These are phyloP conservation scores for Leptinotarsa lineolata DNA, from an alignment of 1,140 invertebrate genomes.

Conservation along the genomic window DNA sequence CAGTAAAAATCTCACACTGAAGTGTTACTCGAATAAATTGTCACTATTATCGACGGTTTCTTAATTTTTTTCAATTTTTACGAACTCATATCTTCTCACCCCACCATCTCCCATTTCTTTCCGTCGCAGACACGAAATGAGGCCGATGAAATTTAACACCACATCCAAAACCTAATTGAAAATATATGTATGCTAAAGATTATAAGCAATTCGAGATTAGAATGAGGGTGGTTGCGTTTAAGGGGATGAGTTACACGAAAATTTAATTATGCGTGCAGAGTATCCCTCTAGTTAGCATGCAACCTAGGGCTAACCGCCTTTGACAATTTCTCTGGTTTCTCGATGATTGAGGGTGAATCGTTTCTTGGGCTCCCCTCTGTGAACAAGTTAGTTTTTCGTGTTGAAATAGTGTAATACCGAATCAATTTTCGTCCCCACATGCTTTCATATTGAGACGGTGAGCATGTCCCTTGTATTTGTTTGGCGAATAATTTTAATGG, in stretches of 20 bases:
- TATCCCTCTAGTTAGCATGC: not conserved
- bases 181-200: not conserved
- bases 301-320: not conserved
- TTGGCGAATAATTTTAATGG: too few species aligned
- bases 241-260: not conserved
- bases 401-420: too few species aligned
- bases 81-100: too few species aligned
- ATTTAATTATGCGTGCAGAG: not conserved
- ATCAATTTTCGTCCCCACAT: too few species aligned
- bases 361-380: not conserved
- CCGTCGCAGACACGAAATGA: not conserved
- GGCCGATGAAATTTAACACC: not conserved
- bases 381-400: not conserved
- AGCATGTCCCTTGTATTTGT: too few species aligned
- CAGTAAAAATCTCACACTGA: too few species aligned
- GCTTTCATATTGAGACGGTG: too few species aligned
- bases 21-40: too few species aligned
- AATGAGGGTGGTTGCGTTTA: not conserved
- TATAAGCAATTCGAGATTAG: not conserved
- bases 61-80: too few species aligned
- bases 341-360: not conserved
- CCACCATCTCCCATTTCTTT: too few species aligned
- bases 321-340: not conserved
- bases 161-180: not conserved
- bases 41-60: too few species aligned